These are phyloP conservation scores for Palythoa heliodiscus DNA, from an alignment of 92 coral and sea anemone species.

Conservation along the genomic window DNA sequence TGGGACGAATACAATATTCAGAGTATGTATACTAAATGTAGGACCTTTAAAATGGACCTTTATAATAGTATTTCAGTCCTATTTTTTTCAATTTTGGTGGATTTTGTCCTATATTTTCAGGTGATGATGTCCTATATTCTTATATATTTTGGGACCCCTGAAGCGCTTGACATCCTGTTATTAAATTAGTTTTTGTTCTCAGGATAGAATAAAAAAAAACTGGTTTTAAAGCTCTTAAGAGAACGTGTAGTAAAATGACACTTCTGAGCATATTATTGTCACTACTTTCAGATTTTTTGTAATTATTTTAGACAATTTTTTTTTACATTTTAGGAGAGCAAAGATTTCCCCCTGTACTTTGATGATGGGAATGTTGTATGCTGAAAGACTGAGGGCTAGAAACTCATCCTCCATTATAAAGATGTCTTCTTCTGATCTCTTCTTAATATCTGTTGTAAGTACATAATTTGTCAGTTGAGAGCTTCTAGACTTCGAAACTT, in stretches of 20 bases:
- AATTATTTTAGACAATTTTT: neutral
- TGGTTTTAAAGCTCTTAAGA: neutral
- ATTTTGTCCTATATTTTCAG: no score
- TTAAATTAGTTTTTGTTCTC: neutral
- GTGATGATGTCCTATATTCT: no score
- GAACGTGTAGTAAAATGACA: neutral
- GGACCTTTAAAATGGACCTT: no score
- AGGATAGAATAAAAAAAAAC: neutral
- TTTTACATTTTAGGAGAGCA: conserved; percentile 71
- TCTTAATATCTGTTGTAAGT: conserved; percentile 93
- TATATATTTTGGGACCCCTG: no score
- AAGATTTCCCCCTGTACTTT: conserved; percentile 95
- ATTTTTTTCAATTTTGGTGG: no score
- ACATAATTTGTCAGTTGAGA: no score
- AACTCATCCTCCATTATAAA: conserved; percentile 62
- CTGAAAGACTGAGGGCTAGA: conserved; percentile 84
- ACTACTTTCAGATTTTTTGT: no score
- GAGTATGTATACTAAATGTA: no score
- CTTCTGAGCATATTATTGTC: no score
- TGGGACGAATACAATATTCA: no score
- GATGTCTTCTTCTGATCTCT: conserved; percentile 88
- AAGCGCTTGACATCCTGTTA: no score
- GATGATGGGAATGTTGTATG: conserved; percentile 97
- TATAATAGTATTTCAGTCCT: no score
- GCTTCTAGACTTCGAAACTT: neutral